Percentiles rank a stretch among this genome's conserved stretches.
Evolutionary conservation across 2,888 invertebrate species (phyloP).

Genomic region (Xylocampa areola): DNA sequence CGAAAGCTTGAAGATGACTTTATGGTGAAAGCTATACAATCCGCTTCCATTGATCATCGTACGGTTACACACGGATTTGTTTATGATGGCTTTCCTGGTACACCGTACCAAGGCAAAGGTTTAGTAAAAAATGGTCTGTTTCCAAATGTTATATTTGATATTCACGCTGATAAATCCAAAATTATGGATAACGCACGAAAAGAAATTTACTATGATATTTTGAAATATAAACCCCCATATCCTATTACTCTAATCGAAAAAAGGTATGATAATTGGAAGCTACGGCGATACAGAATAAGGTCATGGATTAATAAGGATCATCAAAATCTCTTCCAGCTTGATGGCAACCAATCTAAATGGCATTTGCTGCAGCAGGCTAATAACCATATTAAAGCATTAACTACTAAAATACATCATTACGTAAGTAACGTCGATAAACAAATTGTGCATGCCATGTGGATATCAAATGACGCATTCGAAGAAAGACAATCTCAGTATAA

Average conservation of each 20-base stretch:
- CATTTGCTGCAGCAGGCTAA: conserved; percentile 83
- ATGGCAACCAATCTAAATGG: conserved; percentile 89
- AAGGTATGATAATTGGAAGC: conserved; percentile 82
- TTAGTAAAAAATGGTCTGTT: conserved; percentile 87
- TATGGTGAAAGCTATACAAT: conserved; percentile 87
- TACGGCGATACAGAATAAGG: conserved; percentile 72
- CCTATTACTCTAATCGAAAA: conserved; percentile 77
- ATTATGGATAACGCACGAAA: conserved; percentile 78
- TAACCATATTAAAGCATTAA: conserved; percentile 72
- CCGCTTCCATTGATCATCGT: conserved; percentile 83
- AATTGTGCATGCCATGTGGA: conserved; percentile 88
- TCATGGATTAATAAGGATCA: conserved; percentile 87
- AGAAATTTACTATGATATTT: conserved; percentile 73
- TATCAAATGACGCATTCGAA: conserved; percentile 88
- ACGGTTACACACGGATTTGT: conserved; percentile 89
- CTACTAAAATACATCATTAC: conserved; percentile 86
- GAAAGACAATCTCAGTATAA: conserved; percentile 85
- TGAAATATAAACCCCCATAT: conserved; percentile 77
- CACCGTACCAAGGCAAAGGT: conserved; percentile 84
- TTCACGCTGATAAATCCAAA: conserved; percentile 76
- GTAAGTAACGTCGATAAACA: conserved; percentile 81
- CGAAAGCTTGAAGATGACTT: conserved; percentile 79
- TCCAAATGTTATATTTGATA: conserved; percentile 89
- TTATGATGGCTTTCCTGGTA: conserved; percentile 91
- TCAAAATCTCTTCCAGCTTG: conserved; percentile 87